Evolutionary conservation across 2,113 vertebrate genomes (phyloP), one percentile per base, ranked within the genome.

Genomic region (Anhinga rufa): DNA sequence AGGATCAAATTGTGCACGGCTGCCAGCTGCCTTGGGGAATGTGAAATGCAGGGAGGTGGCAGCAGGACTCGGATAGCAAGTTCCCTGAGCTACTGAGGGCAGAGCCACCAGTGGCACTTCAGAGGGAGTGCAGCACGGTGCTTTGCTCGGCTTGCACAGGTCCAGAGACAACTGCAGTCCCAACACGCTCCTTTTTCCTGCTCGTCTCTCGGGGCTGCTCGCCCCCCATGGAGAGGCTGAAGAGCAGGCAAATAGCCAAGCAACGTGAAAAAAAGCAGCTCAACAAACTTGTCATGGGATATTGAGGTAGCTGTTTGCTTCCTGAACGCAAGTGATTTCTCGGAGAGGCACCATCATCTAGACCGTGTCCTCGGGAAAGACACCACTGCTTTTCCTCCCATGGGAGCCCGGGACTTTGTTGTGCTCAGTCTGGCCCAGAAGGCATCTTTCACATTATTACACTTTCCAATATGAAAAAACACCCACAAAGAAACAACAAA

Each of bases 211-310:
- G 10, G n/a, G 22, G 58, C n/a, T 5, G 16, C 31, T 42, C 7
- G 6, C 3, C 26, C 19, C 24, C 25, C 48, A 25, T 1, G 1
- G 42, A 38, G 24, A 9, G 26, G 42, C 42, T 54, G 55, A 20
- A 61, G 24, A 55, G 64, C 29, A 48, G 48, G n/a, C 17, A 71
- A 42, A 49, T 0, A 58, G 18, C 60, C 52, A 61, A 38, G 60
- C 32, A 40, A 19, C 0, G 1, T 1, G 3, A 21, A 22, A 42
- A 22, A 14, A 28, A 57, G 19, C 4, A 7, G 51, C 60, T 60
- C 14, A 11, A 16, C 38, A 31, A 71, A 36, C n/a, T 42, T 42
- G 25, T 49, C 12, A 7, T 0, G 29, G 68, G 52, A 44, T 36
- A n/a, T 4, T 12, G 68, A 80, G 60, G 82, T 3, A 36, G 28